These are phyloP conservation scores for Clytia hemisphaerica DNA, from an alignment of 30 jellyfish, hydroid and myxozoan genomes.

Conservation along the genomic window DNA sequence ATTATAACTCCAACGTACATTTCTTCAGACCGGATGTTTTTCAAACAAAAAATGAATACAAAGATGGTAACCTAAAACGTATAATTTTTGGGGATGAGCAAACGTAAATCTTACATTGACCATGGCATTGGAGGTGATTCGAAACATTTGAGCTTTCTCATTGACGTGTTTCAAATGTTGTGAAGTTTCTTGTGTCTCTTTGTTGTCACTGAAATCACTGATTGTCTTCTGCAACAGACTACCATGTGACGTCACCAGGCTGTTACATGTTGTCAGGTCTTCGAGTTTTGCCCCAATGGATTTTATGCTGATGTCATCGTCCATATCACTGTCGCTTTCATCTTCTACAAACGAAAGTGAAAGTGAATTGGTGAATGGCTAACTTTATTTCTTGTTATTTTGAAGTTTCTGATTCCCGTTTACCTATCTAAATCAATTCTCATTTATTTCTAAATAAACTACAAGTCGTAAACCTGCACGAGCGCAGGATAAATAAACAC, in stretches of 20 bases:
- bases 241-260: conserved; percentile 79
- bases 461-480: no score
- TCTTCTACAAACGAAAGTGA: conserved; percentile 43
- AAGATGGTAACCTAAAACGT: background rate
- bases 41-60: no score
- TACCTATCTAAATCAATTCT: background rate
- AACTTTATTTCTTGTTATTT: no score
- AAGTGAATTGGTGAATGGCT: no score
- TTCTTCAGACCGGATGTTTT: no score
- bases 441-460: no score
- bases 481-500: no score
- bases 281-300: conserved; percentile 68
- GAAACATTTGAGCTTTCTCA: conserved; percentile 87
- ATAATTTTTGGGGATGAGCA: background rate
- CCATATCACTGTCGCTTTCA: conserved; percentile 78
- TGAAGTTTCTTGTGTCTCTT: background rate
- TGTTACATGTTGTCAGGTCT: conserved; percentile 76
- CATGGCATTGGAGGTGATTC: conserved; percentile 96
- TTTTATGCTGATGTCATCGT: conserved; percentile 74
- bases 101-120: conserved; percentile 44
- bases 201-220: conserved; percentile 75
- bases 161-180: conserved; percentile 50
- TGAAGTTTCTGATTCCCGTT: no score
- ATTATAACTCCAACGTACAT: no score
- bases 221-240: conserved; percentile 78